Conservation (phyloP, 2,888 invertebrate genomes). For the Ophraella communa region DNA sequence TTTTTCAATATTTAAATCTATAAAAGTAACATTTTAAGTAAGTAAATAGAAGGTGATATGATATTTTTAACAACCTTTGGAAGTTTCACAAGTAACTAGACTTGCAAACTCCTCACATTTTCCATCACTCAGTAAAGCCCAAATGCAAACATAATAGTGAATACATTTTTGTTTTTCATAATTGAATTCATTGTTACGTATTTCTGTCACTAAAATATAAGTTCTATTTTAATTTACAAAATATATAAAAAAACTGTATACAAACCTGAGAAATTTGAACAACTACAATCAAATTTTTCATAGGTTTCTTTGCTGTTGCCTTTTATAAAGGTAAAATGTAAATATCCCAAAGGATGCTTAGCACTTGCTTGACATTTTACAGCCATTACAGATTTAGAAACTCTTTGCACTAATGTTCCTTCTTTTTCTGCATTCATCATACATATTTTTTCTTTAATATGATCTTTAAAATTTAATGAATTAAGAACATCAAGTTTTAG, state of each 20-base stretch:
- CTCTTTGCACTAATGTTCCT: conserved; percentile 71
- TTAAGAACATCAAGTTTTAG: conserved; percentile 69
- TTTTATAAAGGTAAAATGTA: conserved; percentile 70
- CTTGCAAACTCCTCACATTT: conserved; percentile 67
- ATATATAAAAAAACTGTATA: background rate
- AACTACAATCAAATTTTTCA: conserved; percentile 55
- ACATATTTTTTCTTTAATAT: conserved; percentile 68
- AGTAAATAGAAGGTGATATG: background rate
- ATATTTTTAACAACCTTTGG: background rate
- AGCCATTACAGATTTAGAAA: conserved; percentile 74
- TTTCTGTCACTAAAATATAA: conserved; percentile 33
- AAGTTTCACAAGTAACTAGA: conserved; percentile 37
- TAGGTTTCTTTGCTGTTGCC: conserved; percentile 60
- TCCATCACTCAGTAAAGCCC: conserved; percentile 72
- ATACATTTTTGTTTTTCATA: conserved; percentile 62
- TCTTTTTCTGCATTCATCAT: conserved; percentile 67
- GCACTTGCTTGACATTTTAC: conserved; percentile 72
- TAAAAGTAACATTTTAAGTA: background rate
- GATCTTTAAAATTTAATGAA: conserved; percentile 63
- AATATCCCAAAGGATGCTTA: conserved; percentile 72
- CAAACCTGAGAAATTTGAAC: conserved; percentile 46
- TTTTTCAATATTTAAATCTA: background rate
- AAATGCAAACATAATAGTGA: conserved; percentile 75
- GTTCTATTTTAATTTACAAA: background rate
- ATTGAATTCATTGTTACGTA: conserved; percentile 22